Evolutionary conservation across 1,140 invertebrate genomes (phyloP).

Genomic region (Conopomorpha cramerella): DNA sequence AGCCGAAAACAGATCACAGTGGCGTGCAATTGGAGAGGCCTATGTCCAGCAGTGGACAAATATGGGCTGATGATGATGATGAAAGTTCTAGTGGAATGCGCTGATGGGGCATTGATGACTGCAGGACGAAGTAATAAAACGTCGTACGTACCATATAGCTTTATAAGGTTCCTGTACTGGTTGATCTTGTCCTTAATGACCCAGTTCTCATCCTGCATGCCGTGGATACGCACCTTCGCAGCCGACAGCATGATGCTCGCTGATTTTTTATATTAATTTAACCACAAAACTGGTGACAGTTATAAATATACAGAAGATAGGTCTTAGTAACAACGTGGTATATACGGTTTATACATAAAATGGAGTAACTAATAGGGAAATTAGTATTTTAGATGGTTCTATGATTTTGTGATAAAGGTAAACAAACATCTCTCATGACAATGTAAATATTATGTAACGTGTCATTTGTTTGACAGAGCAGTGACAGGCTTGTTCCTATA

Average conservation of each 20-base stretch:
- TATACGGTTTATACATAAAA: too few relatives aligned
- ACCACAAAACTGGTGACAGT: too few relatives aligned
- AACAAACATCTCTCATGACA: too few relatives aligned
- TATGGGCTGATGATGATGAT: background rate
- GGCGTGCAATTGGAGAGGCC: background rate
- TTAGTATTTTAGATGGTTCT: too few relatives aligned
- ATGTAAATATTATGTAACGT: too few relatives aligned
- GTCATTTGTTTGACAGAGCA: too few relatives aligned
- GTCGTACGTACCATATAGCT: conserved; percentile 64
- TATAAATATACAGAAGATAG: background rate
- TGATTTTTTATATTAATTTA: background rate
- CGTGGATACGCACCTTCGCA: conserved; percentile 61
- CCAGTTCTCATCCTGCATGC: conserved; percentile 66
- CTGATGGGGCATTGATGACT: too few relatives aligned
- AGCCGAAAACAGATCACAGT: background rate
- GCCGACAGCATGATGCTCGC: conserved; percentile 46
- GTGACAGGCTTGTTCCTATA: too few relatives aligned
- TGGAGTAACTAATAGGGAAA: background rate
- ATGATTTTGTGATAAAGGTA: too few relatives aligned
- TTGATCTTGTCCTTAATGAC: conserved; percentile 66
- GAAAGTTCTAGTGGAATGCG: conserved; percentile 3
- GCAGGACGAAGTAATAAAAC: background rate
- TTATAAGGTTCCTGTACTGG: conserved; percentile 66
- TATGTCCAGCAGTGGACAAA: background rate
- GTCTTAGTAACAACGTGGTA: background rate